Evolutionary conservation across 2,888 invertebrate species (phyloP), one percentile per base, ranked within the genome.

Genomic region (Napeogenes sylphis): DNA sequence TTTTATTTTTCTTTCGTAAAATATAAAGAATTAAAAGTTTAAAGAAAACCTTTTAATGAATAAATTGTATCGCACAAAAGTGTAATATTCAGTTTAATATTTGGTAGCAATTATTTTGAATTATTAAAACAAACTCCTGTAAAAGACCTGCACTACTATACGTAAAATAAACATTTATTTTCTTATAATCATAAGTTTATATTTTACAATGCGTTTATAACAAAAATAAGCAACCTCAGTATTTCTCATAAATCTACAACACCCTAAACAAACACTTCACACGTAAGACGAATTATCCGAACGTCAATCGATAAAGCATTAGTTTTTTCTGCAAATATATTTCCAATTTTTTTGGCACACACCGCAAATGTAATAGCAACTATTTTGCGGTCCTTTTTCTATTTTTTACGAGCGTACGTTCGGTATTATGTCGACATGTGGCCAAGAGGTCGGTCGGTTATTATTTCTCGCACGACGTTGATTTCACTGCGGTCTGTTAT

Each of bases 371-470:
- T 85, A 85, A 86, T 85, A 83, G 83, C 78, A 81, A 83, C 80
- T 82, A 84, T 85, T 87, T 88, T 83, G 83, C 83, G 81, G 80
- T 81, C 81, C 80, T 84, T 69, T 84, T 82, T 83, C 81, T 82
- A 84, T 85, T 87, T 87, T 87, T 88, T 87, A 88, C 84, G 85
- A 86, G 80, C 79, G 65, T 72, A 72, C 74, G 73, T 78, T 73
- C 76, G 81, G 82, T 86, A 87, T 87, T 86, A 83, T 77, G 79
- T 73, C 85, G 82, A 78, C 87, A 87, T 87, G 84, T 86, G 87
- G 84, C 81, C 79, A 74, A 71, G 76, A 81, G 79, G 75, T 75
- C 76, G 79, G 75, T 75, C 76, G 79, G 81, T 84, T 88, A 86
- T 87, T 86, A 86, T 87, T 85, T 87, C 77, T 79, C 71, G 75